Percentiles rank a stretch among this genome's conserved stretches.
Evolutionary conservation across 2,113 vertebrate species (phyloP).

Genomic region (Alethe diademata): DNA sequence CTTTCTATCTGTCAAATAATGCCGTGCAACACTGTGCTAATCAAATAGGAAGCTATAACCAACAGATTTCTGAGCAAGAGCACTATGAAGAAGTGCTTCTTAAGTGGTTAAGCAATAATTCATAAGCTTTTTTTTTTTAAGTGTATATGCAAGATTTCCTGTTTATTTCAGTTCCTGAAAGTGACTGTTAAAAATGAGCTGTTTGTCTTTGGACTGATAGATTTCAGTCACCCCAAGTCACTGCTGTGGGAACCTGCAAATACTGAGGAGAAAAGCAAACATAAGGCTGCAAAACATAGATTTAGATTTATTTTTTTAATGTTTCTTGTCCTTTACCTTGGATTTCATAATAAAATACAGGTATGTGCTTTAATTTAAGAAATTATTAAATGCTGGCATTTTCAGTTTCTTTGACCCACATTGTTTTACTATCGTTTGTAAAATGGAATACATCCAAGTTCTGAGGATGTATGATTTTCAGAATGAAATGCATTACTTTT

Average conservation of each 20-base stretch:
- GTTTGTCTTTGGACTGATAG: neutral
- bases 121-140: neutral
- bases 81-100: neutral
- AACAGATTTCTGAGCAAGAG: neutral
- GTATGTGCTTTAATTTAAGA: neutral
- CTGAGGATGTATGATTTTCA: neutral
- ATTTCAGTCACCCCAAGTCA: neutral
- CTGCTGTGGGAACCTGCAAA: neutral
- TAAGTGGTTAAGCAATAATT: neutral
- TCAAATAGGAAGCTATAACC: neutral
- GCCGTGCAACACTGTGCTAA: fast-evolving
- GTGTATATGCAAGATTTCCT: neutral
- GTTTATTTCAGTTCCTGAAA: slow-evolving; percentile 23
- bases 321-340: neutral
- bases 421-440: neutral
- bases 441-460: neutral
- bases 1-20: neutral
- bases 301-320: neutral
- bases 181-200: neutral
- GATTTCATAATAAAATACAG: neutral
- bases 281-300: neutral
- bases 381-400: neutral
- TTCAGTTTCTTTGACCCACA: neutral
- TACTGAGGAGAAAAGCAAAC: neutral
- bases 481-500: neutral